These are phyloP conservation scores for Malurus elegans DNA, from an alignment of 2,113 vertebrate species.

Conservation along the genomic window DNA sequence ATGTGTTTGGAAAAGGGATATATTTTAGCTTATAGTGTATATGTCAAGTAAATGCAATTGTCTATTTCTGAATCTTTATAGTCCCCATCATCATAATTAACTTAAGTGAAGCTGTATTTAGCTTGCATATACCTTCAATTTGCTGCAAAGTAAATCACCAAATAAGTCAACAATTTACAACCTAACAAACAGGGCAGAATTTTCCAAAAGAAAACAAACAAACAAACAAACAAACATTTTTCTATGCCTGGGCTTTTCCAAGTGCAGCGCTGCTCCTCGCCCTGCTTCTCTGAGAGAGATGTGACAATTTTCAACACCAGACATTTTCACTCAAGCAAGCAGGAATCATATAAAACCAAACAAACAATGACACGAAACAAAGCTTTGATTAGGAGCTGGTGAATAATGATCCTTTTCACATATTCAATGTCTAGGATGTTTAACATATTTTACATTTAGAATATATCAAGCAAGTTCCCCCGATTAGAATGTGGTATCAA, in stretches of 20 bases:
- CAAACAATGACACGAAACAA: slow-evolving; percentile 51
- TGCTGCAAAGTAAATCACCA: slow-evolving; percentile 34
- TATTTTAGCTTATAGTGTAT: background rate
- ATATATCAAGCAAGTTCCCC: background rate
- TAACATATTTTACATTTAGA: slow-evolving; percentile 28
- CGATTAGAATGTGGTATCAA: background rate
- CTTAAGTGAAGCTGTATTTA: slow-evolving; percentile 40
- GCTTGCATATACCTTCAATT: slow-evolving; percentile 19
- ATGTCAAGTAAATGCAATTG: slow-evolving; percentile 13
- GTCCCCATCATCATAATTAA: background rate
- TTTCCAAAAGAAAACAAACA: background rate
- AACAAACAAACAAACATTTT: background rate
- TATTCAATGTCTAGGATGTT: slow-evolving; percentile 27
- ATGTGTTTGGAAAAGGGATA: background rate
- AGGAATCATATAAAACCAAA: slow-evolving; percentile 56
- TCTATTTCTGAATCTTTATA: slow-evolving; percentile 10
- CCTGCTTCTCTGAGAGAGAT: background rate
- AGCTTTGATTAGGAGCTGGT: slow-evolving; percentile 57
- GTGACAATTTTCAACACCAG: background rate
- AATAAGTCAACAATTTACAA: slow-evolving; percentile 54
- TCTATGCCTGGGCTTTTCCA: background rate
- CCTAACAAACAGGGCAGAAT: background rate
- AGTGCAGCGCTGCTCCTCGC: background rate
- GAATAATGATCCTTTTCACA: slow-evolving; percentile 49
- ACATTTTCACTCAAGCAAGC: slow-evolving; percentile 53